phyloP scores from a whole-genome alignment of 2,797 vertebrate species.

The Jordanella pulchra region DNA sequence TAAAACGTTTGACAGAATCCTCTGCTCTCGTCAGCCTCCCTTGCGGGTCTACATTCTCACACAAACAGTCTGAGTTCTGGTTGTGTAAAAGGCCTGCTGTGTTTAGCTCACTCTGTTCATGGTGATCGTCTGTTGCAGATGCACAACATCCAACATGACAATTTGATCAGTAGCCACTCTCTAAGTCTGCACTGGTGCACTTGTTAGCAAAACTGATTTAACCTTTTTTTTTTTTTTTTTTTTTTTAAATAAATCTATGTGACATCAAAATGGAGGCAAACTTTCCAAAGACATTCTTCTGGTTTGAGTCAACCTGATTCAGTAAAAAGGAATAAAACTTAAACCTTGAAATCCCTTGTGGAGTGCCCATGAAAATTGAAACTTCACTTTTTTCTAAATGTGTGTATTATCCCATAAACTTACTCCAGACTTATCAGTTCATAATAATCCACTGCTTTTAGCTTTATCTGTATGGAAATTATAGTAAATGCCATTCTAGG shows the following conservation, averaged over 20 bases:
- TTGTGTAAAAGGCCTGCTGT: slow-evolving; percentile 53
- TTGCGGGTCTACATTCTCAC: slow-evolving; percentile 52
- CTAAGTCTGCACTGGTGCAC: background rate
- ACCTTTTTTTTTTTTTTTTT: no score
- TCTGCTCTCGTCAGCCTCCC: slow-evolving; percentile 63
- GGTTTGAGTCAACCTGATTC: slow-evolving; percentile 24
- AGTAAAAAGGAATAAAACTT: slow-evolving; percentile 32
- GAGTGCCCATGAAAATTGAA: slow-evolving; percentile 38
- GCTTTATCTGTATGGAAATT: slow-evolving; percentile 17
- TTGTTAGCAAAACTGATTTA: background rate
- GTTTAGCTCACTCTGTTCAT: slow-evolving; percentile 32
- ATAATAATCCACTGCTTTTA: slow-evolving; percentile 26
- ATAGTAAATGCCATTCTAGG: slow-evolving; percentile 24
- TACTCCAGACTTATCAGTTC: slow-evolving; percentile 18
- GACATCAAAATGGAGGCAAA: slow-evolving; percentile 23
- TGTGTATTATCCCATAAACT: slow-evolving; percentile 27
- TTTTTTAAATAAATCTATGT: no score
- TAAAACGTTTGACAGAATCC: slow-evolving; percentile 75
- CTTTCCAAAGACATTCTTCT: slow-evolving; percentile 22
- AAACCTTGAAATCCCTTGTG: slow-evolving; percentile 29
- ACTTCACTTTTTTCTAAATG: slow-evolving; percentile 44
- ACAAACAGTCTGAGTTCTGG: slow-evolving; percentile 45
- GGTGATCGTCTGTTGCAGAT: slow-evolving; percentile 16
- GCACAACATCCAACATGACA: background rate
- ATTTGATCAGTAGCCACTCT: slow-evolving; percentile 7